phyloP scores from a whole-genome alignment of 2,797 vertebrate genomes.

The Melanotaenia boesemani region DNA sequence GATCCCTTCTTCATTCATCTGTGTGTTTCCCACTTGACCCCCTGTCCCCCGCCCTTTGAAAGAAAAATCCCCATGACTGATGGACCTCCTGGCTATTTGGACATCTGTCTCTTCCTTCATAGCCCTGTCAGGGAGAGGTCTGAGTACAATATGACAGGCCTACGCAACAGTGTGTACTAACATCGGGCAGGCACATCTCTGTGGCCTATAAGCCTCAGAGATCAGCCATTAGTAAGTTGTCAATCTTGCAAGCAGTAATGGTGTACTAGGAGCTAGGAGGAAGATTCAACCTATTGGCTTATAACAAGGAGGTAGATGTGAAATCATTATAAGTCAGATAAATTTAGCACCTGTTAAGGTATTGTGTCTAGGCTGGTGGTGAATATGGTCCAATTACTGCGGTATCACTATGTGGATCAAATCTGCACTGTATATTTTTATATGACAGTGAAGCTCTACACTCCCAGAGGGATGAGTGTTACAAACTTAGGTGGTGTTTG shows the following conservation, averaged over 20 bases:
- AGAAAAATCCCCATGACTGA: constrained; percentile 73
- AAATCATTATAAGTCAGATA: constrained; percentile 75
- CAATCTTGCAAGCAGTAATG: constrained; percentile 70
- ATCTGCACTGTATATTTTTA: constrained; percentile 57
- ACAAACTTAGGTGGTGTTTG: constrained; percentile 43
- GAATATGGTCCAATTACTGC: constrained; percentile 67
- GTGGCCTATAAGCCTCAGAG: constrained; percentile 67
- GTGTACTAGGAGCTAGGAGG: constrained; percentile 66
- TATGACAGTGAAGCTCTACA: constrained; percentile 43
- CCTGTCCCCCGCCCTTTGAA: constrained; percentile 32
- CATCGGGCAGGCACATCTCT: constrained; percentile 67
- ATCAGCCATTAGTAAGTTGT: constrained; percentile 81
- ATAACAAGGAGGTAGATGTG: constrained; percentile 63
- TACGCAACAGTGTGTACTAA: constrained; percentile 68
- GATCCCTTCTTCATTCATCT: constrained; percentile 70
- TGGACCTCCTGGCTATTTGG: constrained; percentile 77
- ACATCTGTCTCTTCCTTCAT: constrained; percentile 79
- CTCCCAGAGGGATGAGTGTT: constrained; percentile 27
- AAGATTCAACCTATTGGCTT: constrained; percentile 56
- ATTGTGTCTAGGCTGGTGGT: constrained; percentile 47
- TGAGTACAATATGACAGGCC: constrained; percentile 70
- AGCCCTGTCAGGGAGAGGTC: constrained; percentile 63
- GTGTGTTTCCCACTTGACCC: constrained; percentile 65
- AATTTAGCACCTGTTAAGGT: constrained; percentile 67
- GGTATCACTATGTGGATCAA: constrained; percentile 55